These are phyloP conservation scores for Rhagoletis pomonella DNA, from an alignment of 1,140 invertebrate species.

Conservation along the genomic window DNA sequence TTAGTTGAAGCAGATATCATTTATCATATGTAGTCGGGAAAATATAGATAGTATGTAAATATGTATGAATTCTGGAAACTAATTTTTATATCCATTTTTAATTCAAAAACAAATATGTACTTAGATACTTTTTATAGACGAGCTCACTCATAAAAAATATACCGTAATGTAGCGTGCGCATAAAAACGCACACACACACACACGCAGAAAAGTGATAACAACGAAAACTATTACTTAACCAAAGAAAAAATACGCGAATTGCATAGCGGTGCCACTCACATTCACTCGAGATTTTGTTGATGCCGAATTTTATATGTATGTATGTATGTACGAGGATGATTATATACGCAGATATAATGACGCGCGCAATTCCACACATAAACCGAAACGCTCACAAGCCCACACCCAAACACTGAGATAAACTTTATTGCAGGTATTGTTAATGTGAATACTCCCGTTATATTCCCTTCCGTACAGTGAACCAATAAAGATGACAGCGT, in stretches of 20 bases:
- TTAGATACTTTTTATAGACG: no score
- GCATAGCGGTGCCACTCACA: neutral
- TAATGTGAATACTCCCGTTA: neutral
- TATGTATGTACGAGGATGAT: neutral
- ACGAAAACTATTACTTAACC: no score
- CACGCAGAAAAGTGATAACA: no score
- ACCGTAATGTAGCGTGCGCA: no score
- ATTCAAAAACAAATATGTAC: no score
- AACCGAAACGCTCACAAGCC: neutral
- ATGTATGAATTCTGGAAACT: no score
- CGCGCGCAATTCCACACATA: neutral
- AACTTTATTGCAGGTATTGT: neutral
- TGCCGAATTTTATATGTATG: neutral
- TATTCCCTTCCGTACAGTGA: slow-evolving; percentile 8
- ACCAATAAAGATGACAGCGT: slow-evolving; percentile 38
- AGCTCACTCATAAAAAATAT: no score
- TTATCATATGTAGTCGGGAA: no score
- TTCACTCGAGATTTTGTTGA: neutral
- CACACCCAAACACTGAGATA: neutral
- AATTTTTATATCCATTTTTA: no score
- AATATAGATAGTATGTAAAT: no score
- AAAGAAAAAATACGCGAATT: neutral
- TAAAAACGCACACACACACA: no score
- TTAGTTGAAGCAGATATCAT: no score
- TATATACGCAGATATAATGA: neutral